phyloP scores from a whole-genome alignment of 2,113 vertebrate species.

The Fregata magnificens region DNA sequence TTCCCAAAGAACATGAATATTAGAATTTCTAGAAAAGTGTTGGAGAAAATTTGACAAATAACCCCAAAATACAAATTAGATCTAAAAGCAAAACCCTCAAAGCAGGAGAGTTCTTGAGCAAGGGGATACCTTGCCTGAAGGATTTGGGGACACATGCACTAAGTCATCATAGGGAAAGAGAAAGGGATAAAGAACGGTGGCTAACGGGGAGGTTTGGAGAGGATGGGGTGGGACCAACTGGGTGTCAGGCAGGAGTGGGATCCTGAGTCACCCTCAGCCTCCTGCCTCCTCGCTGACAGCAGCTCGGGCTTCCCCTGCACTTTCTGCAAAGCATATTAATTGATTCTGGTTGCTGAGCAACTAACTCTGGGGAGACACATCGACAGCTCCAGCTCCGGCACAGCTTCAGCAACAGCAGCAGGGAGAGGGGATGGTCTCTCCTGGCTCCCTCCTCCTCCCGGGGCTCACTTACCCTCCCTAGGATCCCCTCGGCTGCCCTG shows the following conservation, averaged over 20 bases:
- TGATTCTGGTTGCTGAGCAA: slow-evolving; percentile 88
- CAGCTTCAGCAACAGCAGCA: slow-evolving; percentile 32
- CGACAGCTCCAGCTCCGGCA: not conserved
- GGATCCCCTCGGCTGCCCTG: not conserved
- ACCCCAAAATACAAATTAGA: not conserved
- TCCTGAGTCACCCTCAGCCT: slow-evolving; percentile 38
- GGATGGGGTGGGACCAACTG: not conserved
- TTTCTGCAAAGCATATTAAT: slow-evolving; percentile 85
- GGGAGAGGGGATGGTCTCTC: not conserved
- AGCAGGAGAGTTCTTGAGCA: not conserved
- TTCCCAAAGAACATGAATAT: not conserved
- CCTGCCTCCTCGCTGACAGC: slow-evolving; percentile 38
- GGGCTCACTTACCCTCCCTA: not conserved
- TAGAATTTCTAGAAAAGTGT: not conserved
- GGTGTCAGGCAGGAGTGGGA: not conserved
- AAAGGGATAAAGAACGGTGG: not conserved
- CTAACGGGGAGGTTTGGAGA: not conserved
- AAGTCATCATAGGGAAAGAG: not conserved
- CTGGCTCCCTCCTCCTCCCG: not conserved
- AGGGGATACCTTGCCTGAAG: not conserved
- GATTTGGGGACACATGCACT: not conserved
- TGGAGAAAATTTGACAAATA: not conserved
- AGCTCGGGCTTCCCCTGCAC: slow-evolving; percentile 75
- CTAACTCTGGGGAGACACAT: slow-evolving; percentile 83
- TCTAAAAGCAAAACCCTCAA: not conserved